Percentiles rank a stretch among this genome's conserved stretches.
Evolutionary conservation across 2,888 invertebrate genomes (phyloP).

Genomic region (Drosophila niveifrons): DNA sequence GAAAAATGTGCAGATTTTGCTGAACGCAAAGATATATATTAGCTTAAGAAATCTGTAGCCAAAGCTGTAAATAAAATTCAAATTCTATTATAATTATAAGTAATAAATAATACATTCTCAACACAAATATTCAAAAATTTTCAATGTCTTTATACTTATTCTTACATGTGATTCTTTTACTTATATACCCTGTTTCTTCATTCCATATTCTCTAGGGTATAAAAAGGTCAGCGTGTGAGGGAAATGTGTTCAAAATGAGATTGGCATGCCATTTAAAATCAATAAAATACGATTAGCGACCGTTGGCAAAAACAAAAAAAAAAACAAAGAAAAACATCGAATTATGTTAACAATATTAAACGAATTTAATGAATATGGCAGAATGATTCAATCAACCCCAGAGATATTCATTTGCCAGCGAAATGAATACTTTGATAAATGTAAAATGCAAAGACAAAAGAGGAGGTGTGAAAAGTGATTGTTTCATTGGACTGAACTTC

Average conservation of each 20-base stretch:
- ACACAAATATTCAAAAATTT: neutral
- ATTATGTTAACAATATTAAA: slow-evolving; percentile 10
- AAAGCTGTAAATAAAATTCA: too few relatives aligned
- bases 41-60: too few relatives aligned
- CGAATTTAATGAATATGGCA: slow-evolving; percentile 12
- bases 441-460: neutral
- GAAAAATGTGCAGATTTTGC: too few relatives aligned
- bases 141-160: neutral
- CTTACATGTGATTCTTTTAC: too few relatives aligned
- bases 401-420: neutral
- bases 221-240: slow-evolving; percentile 7
- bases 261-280: slow-evolving; percentile 60
- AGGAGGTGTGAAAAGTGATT: slow-evolving; percentile 28
- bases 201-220: neutral
- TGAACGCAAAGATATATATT: too few relatives aligned
- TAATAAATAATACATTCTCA: too few relatives aligned
- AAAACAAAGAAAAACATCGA: neutral
- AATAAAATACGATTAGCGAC: slow-evolving; percentile 61
- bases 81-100: too few relatives aligned
- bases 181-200: neutral
- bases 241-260: slow-evolving; percentile 38
- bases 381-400: slow-evolving; percentile 9
- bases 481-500: slow-evolving; percentile 25
- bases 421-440: slow-evolving; percentile 1
- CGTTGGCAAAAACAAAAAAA: neutral